Conservation (phyloP, 2,888 invertebrate genomes). For the Ischnus inquisitorius region DNA sequence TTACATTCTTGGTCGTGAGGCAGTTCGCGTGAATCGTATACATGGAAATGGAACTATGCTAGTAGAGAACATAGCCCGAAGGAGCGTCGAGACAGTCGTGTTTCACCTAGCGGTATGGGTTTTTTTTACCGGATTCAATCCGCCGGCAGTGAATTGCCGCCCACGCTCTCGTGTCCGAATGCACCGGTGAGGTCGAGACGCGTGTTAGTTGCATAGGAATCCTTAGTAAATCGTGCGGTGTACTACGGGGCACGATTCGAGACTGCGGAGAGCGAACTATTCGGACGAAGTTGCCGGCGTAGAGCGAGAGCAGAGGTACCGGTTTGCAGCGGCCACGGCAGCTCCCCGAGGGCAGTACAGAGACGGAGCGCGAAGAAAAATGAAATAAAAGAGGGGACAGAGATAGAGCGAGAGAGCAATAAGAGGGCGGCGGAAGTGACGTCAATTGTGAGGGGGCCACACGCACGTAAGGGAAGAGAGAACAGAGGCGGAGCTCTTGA, state of each 20-base stretch:
- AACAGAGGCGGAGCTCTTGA: constrained; percentile 39
- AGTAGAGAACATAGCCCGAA: constrained; percentile 5
- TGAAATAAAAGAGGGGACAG: constrained; percentile 17
- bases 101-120: constrained; percentile 64
- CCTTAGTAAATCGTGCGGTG: constrained; percentile 61
- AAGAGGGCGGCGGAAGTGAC: constrained; percentile 78
- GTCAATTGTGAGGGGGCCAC: constrained; percentile 72
- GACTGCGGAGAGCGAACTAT: constrained; percentile 4
- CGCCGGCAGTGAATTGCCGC: constrained; percentile 72
- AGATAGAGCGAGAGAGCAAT: constrained; percentile 46
- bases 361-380: constrained; percentile 24
- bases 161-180: constrained; percentile 62
- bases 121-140: constrained; percentile 73
- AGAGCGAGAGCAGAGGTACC: constrained; percentile 49
- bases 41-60: constrained; percentile 26
- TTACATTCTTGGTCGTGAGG: not conserved
- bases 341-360: constrained; percentile 38
- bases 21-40: not conserved
- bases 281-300: not conserved
- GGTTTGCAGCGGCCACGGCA: constrained; percentile 59
- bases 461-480: constrained; percentile 42
- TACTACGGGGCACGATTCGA: constrained; percentile 12
- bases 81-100: constrained; percentile 38
- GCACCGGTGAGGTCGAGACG: constrained; percentile 37
- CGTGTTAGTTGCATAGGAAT: constrained; percentile 43